A percentile compares a stretch with the other conserved stretches of the same genome.
Evolutionary conservation across 2,113 vertebrate genomes (phyloP).

Genomic region (Phycodurus eques): DNA sequence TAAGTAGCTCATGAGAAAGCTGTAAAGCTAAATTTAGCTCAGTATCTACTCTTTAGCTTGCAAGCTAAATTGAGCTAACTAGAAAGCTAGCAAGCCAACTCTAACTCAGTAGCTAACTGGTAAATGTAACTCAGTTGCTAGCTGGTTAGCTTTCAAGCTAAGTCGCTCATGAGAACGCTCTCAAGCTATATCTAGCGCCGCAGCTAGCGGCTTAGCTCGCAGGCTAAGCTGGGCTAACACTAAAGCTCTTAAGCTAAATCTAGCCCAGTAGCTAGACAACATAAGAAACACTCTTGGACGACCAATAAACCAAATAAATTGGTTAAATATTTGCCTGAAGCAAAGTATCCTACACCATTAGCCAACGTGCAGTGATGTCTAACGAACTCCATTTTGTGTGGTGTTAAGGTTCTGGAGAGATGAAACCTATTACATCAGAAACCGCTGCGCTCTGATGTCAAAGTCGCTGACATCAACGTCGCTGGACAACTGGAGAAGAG

Average conservation of each 20-base stretch:
- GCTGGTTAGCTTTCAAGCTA: too few species aligned
- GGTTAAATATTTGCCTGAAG: not conserved
- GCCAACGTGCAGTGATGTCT: not conserved
- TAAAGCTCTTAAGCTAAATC: too few species aligned
- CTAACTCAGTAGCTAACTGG: too few species aligned
- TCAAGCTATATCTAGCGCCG: not conserved
- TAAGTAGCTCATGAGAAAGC: too few species aligned
- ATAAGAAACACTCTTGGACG: too few species aligned
- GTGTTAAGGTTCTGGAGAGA: constrained; percentile 23
- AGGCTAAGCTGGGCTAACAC: too few species aligned
- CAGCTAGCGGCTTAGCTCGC: not conserved
- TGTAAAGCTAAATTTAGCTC: too few species aligned
- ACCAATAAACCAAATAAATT: not conserved
- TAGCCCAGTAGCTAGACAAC: too few species aligned
- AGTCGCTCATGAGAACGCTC: not conserved
- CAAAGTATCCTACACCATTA: not conserved
- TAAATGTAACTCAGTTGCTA: too few species aligned
- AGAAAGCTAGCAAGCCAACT: too few species aligned
- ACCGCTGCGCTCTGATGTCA: constrained; percentile 4
- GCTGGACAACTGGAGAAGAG: constrained; percentile 35
- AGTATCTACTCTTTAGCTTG: too few species aligned
- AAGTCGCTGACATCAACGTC: not conserved
- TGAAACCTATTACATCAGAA: rapidly evolving
- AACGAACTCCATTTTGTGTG: not conserved
- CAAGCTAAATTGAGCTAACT: too few species aligned